Evolutionary conservation across 2,888 invertebrate species (phyloP).

Genomic region (Andrena dorsata): DNA sequence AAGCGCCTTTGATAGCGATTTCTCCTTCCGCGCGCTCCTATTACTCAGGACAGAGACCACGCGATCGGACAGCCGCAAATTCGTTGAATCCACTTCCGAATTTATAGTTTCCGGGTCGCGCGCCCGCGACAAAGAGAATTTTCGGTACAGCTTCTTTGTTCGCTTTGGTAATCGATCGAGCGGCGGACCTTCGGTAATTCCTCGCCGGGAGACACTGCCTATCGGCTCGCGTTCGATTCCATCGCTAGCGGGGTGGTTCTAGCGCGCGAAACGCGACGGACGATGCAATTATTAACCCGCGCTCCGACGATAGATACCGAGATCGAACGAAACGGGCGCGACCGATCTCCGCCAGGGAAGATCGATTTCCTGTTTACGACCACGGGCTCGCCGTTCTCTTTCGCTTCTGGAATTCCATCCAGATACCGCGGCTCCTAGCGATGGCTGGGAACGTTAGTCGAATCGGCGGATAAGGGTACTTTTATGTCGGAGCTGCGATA

Average conservation of each 20-base stretch:
- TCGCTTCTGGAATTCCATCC: conserved; percentile 66
- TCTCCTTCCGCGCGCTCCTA: conserved; percentile 60
- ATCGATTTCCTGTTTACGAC: conserved; percentile 77
- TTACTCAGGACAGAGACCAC: conserved; percentile 33
- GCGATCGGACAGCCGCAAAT: conserved; percentile 60
- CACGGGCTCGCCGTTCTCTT: conserved; percentile 61
- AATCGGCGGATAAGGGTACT: too few species aligned
- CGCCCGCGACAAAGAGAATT: conserved; percentile 25
- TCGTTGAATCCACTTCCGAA: conserved; percentile 49
- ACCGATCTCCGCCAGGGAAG: conserved; percentile 73
- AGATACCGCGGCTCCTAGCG: conserved; percentile 61
- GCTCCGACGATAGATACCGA: conserved; percentile 52
- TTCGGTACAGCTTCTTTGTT: background rate
- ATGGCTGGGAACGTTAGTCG: conserved; percentile 40
- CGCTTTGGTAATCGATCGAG: too few species aligned
- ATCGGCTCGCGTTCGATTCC: background rate
- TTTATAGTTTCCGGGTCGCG: conserved; percentile 45
- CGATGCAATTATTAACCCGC: conserved; percentile 56
- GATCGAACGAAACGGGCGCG: conserved; percentile 73
- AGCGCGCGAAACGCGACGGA: conserved; percentile 2
- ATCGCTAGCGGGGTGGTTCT: background rate
- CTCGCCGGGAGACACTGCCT: background rate
- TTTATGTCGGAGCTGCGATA: too few species aligned
- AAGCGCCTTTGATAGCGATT: conserved; percentile 79
- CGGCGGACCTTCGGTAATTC: background rate